Evolutionary conservation across 2,888 invertebrate genomes (phyloP).

Genomic region (Rapana venosa): DNA sequence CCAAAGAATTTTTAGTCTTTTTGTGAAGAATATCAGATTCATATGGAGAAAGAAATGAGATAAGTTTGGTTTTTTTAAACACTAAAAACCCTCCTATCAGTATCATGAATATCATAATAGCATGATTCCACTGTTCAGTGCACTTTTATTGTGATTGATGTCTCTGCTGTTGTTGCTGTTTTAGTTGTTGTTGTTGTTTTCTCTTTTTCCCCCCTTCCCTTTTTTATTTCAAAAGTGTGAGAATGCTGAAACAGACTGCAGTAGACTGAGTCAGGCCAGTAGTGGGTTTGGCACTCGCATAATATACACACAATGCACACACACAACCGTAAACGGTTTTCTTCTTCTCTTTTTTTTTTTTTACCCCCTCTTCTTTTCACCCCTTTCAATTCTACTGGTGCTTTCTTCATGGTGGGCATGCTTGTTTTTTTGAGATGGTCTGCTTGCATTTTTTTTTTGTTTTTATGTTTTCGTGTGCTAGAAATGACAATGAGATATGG

Average conservation of each 20-base stretch:
- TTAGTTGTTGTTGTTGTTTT: neutral
- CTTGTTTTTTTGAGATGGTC: slow-evolving; percentile 22
- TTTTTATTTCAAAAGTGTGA: neutral
- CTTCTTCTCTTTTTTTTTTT: neutral
- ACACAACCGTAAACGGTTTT: neutral
- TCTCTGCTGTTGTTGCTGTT: neutral
- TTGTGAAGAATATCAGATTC: neutral
- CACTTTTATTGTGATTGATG: neutral
- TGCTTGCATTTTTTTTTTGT: slow-evolving; percentile 46
- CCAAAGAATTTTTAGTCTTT: neutral
- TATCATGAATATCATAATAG: no score
- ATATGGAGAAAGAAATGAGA: neutral
- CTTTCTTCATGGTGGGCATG: slow-evolving; percentile 33
- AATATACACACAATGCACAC: neutral
- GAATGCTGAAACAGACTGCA: neutral
- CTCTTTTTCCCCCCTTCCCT: neutral
- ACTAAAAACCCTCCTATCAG: neutral
- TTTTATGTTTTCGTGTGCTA: slow-evolving; percentile 44
- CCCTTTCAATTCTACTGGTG: neutral
- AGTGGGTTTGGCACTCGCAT: neutral
- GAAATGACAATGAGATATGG: slow-evolving; percentile 53
- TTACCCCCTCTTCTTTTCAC: neutral
- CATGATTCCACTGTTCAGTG: slow-evolving; percentile 6
- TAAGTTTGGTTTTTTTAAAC: neutral
- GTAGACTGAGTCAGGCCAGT: neutral